Evolutionary conservation across 2,888 invertebrate genomes (phyloP).

Genomic region (Hypomecis punctinalis): DNA sequence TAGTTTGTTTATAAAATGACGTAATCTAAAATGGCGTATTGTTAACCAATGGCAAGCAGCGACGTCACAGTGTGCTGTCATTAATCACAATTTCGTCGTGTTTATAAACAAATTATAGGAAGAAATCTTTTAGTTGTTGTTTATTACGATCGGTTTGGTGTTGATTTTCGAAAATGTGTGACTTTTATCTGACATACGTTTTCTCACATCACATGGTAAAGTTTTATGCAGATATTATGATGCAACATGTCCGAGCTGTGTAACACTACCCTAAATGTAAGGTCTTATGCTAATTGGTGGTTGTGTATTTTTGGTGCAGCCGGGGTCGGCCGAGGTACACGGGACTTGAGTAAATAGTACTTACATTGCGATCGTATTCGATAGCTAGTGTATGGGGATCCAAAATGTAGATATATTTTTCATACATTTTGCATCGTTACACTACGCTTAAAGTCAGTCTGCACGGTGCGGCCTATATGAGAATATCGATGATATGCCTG

Average conservation of each 20-base stretch:
- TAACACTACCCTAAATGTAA: constrained; percentile 27
- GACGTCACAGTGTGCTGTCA: not conserved
- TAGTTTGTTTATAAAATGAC: not conserved
- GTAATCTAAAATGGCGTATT: not conserved
- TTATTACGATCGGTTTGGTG: constrained; percentile 4
- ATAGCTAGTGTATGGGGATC: no score
- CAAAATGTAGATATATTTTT: no score
- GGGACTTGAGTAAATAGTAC: not conserved
- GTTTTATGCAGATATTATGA: constrained; percentile 10
- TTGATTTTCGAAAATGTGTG: constrained; percentile 9
- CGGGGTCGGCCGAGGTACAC: constrained; percentile 1
- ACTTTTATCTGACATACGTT: not conserved
- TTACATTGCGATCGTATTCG: no score
- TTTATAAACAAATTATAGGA: constrained; percentile 2
- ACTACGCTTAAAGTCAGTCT: no score
- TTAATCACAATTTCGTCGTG: not conserved
- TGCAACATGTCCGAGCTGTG: constrained; percentile 14
- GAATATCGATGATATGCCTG: no score
- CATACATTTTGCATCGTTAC: no score
- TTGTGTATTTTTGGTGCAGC: constrained; percentile 23
- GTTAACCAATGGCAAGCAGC: not conserved
- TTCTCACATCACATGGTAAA: constrained; percentile 2
- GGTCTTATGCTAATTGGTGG: constrained; percentile 30
- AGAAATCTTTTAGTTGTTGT: constrained; percentile 12
- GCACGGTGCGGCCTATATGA: no score